phyloP scores from a whole-genome alignment of 2,888 invertebrate species.

The Podabrus alpinus region DNA sequence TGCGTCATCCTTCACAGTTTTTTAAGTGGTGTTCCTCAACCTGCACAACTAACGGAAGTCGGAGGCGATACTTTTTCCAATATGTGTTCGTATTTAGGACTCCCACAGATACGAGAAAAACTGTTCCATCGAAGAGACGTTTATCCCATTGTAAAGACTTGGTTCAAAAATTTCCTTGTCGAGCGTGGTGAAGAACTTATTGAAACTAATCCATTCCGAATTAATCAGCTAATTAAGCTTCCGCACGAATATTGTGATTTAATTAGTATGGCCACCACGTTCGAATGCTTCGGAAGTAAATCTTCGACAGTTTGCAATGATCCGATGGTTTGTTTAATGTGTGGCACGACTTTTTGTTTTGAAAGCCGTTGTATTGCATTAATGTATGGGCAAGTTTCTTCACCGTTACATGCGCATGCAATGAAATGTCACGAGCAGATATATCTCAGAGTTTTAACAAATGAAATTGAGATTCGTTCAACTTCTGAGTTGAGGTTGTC shows the following conservation, averaged over 20 bases:
- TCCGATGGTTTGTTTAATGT: conserved; percentile 96
- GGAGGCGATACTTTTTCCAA: conserved; percentile 81
- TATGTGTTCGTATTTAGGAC: conserved; percentile 84
- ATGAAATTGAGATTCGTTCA: conserved; percentile 87
- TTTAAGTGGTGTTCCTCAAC: conserved; percentile 85
- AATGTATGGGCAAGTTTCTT: conserved; percentile 74
- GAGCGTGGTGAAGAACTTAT: conserved; percentile 40
- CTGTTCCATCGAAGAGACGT: conserved; percentile 61
- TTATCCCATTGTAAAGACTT: conserved; percentile 61
- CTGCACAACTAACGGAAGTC: no score
- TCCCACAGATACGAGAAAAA: conserved; percentile 69
- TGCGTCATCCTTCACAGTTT: conserved; percentile 90
- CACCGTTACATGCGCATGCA: conserved; percentile 94
- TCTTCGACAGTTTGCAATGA: conserved; percentile 88
- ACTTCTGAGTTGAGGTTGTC: conserved; percentile 86
- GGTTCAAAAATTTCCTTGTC: conserved; percentile 62
- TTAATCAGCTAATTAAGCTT: conserved; percentile 75
- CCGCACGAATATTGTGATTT: no score
- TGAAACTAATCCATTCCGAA: conserved; percentile 62
- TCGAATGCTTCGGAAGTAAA: conserved; percentile 91
- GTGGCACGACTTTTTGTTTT: conserved; percentile 93
- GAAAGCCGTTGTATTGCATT: conserved; percentile 98
- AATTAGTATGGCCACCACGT: conserved; percentile 92
- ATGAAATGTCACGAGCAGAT: conserved; percentile 87
- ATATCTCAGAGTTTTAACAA: conserved; percentile 93